Base-by-base conservation (phyloP, 2,113 vertebrate genomes). In the Marmota monax region DNA sequence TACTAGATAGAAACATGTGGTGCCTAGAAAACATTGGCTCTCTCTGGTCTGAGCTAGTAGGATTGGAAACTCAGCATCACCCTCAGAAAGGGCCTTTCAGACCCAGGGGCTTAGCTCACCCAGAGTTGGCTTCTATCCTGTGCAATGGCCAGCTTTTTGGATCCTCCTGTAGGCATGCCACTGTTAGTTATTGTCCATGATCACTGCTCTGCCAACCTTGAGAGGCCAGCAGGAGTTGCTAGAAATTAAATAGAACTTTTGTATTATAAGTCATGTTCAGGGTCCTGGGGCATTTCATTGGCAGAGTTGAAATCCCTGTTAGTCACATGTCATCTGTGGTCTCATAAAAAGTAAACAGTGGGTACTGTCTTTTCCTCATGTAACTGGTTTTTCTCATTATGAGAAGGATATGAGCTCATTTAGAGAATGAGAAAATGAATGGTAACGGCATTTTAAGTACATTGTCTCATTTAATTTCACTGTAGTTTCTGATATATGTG, bases 401-500 rank as follows among this genome's bases (percentile, higher is more conserved):
- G 48, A 82, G 58, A 90, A 29, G 37, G n/a, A 48, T 51, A 4
- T 0, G 34, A 69, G 61, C 82, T 92, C 61, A 42, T 82, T 84
- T 85, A 69, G 76, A 78, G 79, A 94, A 53, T 2, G 88, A 93
- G 89, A 32, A 88, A 88, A 76, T 63, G 91, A 88, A 56, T 7
- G 34, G 58, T 37, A 37, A 3, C n/a, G 72, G 16, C 25, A 4
- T 69, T 76, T 87, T 37, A 32, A 7, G 9, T 39, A 12, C 7
- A 1, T 14, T 8, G 17, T 92, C 67, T 74, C 80, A 10, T 17
- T 53, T 48, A 27, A 10, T 37, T 7, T 73, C 45, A 18, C 32
- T 5, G 20, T 34, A 4, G 65, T 65, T 77, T 78, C 78, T n/a
- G 48, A 70, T 65, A 17, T 42, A 4, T 0, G 0, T 39, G 1